phyloP scores from a whole-genome alignment of 1,140 invertebrate species.

The Hydropsyche tenuis region DNA sequence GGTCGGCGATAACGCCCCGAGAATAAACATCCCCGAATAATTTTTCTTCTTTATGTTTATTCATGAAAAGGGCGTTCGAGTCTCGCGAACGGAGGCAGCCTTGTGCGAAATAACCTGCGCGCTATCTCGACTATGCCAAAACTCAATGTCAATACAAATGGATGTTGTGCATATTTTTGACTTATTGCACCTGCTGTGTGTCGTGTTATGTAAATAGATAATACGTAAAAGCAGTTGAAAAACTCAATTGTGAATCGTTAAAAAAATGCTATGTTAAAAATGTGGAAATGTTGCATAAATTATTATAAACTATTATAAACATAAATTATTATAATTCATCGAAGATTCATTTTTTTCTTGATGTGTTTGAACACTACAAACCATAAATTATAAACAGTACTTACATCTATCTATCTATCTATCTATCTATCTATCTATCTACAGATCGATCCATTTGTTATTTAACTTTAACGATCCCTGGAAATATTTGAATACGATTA shows the following conservation, averaged over 20 bases:
- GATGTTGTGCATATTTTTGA: constrained; percentile 8
- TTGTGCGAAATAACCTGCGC: constrained; percentile 27
- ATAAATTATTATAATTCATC: background rate
- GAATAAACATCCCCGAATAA: constrained; percentile 49
- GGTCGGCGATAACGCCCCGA: constrained; percentile 45
- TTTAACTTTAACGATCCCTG: too few relatives aligned
- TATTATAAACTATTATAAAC: background rate
- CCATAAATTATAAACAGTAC: too few relatives aligned
- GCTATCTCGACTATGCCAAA: constrained; percentile 1
- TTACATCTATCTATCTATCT: too few relatives aligned
- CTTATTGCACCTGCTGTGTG: constrained; percentile 7
- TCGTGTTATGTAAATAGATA: background rate
- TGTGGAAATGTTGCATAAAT: background rate
- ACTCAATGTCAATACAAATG: background rate
- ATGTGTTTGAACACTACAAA: background rate
- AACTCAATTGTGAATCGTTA: background rate
- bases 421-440: too few relatives aligned
- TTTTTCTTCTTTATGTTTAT: constrained; percentile 50
- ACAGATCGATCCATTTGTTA: too few relatives aligned
- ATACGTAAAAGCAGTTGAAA: background rate
- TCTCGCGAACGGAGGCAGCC: constrained; percentile 6
- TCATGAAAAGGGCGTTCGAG: constrained; percentile 40
- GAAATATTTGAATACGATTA: too few relatives aligned
- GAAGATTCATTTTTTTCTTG: background rate
- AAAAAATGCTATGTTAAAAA: background rate